A percentile compares a stretch with the other conserved stretches of the same genome.
These are phyloP conservation scores for Theodoxus fluviatilis DNA, from an alignment of 2,888 invertebrate species.

Conservation along the genomic window DNA sequence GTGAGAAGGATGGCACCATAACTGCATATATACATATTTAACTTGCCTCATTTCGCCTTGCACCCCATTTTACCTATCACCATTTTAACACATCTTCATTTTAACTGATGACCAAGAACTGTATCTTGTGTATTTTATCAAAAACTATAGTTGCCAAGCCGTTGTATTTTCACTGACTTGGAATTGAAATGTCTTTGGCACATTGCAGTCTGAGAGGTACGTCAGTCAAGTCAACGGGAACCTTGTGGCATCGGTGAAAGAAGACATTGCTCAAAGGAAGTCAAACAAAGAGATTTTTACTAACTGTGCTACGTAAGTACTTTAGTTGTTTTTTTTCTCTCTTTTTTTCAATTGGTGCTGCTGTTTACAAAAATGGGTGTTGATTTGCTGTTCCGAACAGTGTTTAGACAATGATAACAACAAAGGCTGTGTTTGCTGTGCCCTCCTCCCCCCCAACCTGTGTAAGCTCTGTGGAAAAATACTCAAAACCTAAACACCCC, in stretches of 20 bases:
- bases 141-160: too few relatives aligned
- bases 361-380: not conserved
- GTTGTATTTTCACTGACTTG: constrained; percentile 24
- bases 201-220: constrained; percentile 70
- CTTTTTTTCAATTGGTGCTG: not conserved
- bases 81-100: too few relatives aligned
- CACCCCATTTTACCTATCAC: too few relatives aligned
- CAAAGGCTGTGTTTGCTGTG: not conserved
- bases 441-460: too few relatives aligned
- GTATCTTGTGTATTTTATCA: not conserved
- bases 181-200: not conserved
- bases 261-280: constrained; percentile 69
- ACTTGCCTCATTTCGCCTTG: too few relatives aligned
- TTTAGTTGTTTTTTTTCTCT: not conserved
- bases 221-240: constrained; percentile 76
- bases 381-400: not conserved
- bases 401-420: not conserved
- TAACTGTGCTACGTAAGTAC: constrained; percentile 74
- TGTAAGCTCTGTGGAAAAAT: too few relatives aligned
- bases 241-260: constrained; percentile 74
- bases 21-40: too few relatives aligned
- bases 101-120: not conserved
- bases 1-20: too few relatives aligned
- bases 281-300: constrained; percentile 90
- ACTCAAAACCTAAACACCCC: too few relatives aligned